A percentile compares a stretch with the other conserved stretches of the same genome.
Conservation (phyloP, 2,113 vertebrate species). For the Python bivittatus region DNA sequence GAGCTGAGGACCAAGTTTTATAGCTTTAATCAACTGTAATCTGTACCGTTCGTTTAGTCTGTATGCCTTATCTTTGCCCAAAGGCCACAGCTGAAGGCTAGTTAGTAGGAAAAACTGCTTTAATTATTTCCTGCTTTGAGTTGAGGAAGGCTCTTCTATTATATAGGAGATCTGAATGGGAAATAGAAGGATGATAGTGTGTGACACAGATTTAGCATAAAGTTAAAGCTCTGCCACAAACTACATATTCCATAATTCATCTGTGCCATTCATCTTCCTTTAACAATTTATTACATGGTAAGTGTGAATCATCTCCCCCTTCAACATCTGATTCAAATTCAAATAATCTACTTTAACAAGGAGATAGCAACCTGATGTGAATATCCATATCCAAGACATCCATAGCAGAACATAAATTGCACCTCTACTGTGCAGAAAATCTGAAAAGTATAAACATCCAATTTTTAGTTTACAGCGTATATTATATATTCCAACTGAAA, state of each 20-base stretch:
- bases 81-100: neutral
- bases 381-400: constrained; percentile 69
- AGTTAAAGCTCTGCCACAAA: neutral
- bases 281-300: neutral
- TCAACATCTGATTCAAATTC: constrained; percentile 3
- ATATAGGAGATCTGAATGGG: neutral
- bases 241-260: neutral
- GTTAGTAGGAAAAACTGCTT: neutral
- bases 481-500: neutral
- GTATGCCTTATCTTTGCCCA: neutral
- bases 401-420: constrained; percentile 68
- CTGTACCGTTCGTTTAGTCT: neutral
- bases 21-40: neutral
- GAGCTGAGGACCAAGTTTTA: neutral
- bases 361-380: constrained; percentile 64
- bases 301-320: neutral
- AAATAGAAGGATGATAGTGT: too few relatives aligned
- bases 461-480: neutral
- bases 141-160: neutral
- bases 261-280: neutral
- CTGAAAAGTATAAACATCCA: constrained; percentile 38
- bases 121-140: neutral
- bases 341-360: neutral
- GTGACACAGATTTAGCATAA: neutral
- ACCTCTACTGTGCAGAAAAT: constrained; percentile 56